phyloP scores from a whole-genome alignment of 2,888 invertebrate genomes.

The Octodonta nipae region DNA sequence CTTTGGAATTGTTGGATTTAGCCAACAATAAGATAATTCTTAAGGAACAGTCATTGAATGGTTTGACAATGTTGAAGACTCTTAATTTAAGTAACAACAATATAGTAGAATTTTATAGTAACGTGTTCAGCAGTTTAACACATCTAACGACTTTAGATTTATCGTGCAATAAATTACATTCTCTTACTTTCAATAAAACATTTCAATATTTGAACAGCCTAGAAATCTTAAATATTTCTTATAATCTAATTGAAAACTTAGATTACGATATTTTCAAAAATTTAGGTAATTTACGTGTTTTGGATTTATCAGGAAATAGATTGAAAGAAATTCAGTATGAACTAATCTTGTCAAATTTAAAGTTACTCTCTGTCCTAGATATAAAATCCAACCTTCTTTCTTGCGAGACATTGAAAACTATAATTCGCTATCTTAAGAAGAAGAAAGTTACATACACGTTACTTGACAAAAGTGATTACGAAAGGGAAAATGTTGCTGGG shows the following conservation, averaged over 20 bases:
- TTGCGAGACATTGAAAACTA: constrained; percentile 25
- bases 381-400: constrained; percentile 27
- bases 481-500: constrained; percentile 30
- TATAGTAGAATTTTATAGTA: constrained; percentile 17
- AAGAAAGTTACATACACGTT: constrained; percentile 25
- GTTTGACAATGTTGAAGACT: constrained; percentile 14
- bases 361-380: constrained; percentile 25
- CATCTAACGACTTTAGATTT: constrained; percentile 25
- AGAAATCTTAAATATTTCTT: constrained; percentile 26
- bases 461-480: constrained; percentile 23
- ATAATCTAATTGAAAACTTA: constrained; percentile 24
- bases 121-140: constrained; percentile 18
- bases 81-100: constrained; percentile 22
- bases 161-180: constrained; percentile 21
- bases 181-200: constrained; percentile 10
- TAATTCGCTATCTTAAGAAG: constrained; percentile 25
- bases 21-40: constrained; percentile 20
- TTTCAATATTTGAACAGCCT: constrained; percentile 22
- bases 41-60: constrained; percentile 15
- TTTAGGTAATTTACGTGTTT: constrained; percentile 21
- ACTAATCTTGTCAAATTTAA: constrained; percentile 24
- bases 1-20: constrained; percentile 19
- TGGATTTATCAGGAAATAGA: constrained; percentile 28
- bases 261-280: constrained; percentile 21
- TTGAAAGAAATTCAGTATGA: constrained; percentile 27